phyloP scores from a whole-genome alignment of 2,888 invertebrate genomes.

The Zygothrica quintamaculata region DNA sequence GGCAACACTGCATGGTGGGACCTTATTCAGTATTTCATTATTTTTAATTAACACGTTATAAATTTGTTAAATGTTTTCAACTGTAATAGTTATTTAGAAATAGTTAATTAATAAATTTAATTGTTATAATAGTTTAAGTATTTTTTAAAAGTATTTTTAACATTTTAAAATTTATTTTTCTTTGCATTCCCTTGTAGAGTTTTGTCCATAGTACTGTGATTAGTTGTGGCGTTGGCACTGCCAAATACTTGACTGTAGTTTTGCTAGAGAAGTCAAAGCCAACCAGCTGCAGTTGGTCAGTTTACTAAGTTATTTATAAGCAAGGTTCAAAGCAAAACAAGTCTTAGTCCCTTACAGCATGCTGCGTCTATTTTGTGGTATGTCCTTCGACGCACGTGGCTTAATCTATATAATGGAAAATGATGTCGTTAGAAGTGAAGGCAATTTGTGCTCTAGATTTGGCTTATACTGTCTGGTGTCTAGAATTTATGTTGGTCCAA shows the following conservation, averaged over 20 bases:
- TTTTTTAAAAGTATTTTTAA: background rate
- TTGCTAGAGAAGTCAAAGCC: slow-evolving; percentile 19
- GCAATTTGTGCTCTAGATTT: slow-evolving; percentile 35
- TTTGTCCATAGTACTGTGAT: slow-evolving; percentile 6
- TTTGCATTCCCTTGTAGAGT: too few relatives aligned
- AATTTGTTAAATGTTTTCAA: too few relatives aligned
- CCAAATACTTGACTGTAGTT: slow-evolving; percentile 22
- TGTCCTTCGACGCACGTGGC: slow-evolving; percentile 17
- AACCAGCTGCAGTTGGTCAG: slow-evolving; percentile 11
- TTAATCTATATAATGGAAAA: slow-evolving; percentile 64
- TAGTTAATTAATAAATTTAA: background rate
- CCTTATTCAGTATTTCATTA: too few relatives aligned
- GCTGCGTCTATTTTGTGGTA: slow-evolving; percentile 18
- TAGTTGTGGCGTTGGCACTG: background rate
- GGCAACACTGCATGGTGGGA: slow-evolving; percentile 10
- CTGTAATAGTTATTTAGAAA: too few relatives aligned
- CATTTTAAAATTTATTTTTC: background rate
- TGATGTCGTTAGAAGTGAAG: slow-evolving; percentile 50
- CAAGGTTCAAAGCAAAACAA: slow-evolving; percentile 32
- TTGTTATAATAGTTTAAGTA: background rate
- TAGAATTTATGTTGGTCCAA: slow-evolving; percentile 50
- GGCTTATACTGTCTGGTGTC: slow-evolving; percentile 45
- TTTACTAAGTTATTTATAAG: slow-evolving; percentile 64
- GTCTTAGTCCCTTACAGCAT: too few relatives aligned
- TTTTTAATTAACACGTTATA: too few relatives aligned